Evolutionary conservation across 2,888 invertebrate species (phyloP), one percentile per base, ranked within the genome.

Genomic region (Gymnosoma rotundatum): DNA sequence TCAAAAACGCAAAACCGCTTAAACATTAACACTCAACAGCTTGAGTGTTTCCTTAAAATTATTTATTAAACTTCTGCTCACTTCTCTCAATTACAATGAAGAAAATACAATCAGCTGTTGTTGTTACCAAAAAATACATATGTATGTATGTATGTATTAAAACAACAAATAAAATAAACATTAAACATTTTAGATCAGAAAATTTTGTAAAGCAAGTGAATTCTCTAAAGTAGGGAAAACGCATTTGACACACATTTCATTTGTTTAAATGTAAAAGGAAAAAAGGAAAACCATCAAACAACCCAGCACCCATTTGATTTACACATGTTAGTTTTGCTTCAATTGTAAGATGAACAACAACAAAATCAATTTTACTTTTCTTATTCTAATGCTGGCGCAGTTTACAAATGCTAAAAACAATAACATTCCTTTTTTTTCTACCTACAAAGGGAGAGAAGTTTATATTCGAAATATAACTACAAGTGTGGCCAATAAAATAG

Each of bases 71-170:
- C 14, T 56, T 5, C 20, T 18, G n/a, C n/a, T 56, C 75, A 63
- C 38, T 58, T 6, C 18, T 73, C 67, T 63, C 36, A 36, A 32
- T 1, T 20, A n/a, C 45, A 48, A 32, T 0, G 8, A 0, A 58
- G 2, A 42, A 38, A 67, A 58, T 64, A n/a, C 18, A 63, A 83
- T 74, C 83, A 83, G 74, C 74, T 79, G 83, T 74, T 83, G 67
- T 64, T 74, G 67, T 18, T 61, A 45, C 61, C 61, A 54, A 10
- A 67, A 56, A 58, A 45, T 64, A 60, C 3, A 70, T 60, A 61
- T 73, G 60, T 56, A 70, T 25, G 25, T 25, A 25, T 25, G 25
- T 32, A 7, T 32, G 8, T 6, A 32, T 32, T 5, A 32, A 32
- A 70, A 54, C 64, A 78, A 69, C n/a, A 70, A 66, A 54, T 36